Conservation (phyloP, 2,797 vertebrate genomes). For the Lemur catta region DNA sequence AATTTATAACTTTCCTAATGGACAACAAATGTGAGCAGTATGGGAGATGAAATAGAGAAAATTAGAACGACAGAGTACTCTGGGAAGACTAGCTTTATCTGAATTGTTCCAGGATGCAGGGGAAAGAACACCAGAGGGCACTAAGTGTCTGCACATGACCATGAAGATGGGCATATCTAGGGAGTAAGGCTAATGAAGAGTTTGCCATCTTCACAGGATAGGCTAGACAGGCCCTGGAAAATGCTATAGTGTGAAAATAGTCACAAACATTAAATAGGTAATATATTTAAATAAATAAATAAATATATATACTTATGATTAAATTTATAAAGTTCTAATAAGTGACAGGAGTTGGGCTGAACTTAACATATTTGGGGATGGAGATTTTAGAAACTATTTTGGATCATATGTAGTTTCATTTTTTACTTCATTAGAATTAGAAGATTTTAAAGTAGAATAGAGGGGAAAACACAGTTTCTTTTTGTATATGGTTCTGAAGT, state of each 20-base stretch:
- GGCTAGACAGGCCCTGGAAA: not conserved
- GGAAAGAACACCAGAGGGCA: constrained; percentile 51
- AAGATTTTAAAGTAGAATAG: not conserved
- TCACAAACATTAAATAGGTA: not conserved
- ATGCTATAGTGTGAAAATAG: not conserved
- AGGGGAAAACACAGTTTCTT: not conserved
- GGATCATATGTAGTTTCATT: not conserved
- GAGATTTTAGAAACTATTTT: constrained; percentile 24
- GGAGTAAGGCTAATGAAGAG: not conserved
- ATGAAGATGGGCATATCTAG: not conserved
- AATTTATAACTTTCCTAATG: constrained; percentile 22
- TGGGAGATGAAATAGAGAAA: not conserved
- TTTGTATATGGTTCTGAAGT: not conserved
- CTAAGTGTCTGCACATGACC: not conserved
- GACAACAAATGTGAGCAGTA: not conserved
- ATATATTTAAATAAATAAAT: not conserved
- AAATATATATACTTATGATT: not conserved
- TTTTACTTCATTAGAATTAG: constrained; percentile 42
- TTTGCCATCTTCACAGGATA: not conserved
- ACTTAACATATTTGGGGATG: not conserved
- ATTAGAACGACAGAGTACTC: not conserved
- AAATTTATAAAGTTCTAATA: not conserved
- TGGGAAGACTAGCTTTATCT: not conserved
- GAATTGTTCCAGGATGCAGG: not conserved
- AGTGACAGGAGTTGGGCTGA: not conserved